These are phyloP conservation scores for Karalla daura DNA, from an alignment of 2,797 vertebrate genomes.

Conservation along the genomic window DNA sequence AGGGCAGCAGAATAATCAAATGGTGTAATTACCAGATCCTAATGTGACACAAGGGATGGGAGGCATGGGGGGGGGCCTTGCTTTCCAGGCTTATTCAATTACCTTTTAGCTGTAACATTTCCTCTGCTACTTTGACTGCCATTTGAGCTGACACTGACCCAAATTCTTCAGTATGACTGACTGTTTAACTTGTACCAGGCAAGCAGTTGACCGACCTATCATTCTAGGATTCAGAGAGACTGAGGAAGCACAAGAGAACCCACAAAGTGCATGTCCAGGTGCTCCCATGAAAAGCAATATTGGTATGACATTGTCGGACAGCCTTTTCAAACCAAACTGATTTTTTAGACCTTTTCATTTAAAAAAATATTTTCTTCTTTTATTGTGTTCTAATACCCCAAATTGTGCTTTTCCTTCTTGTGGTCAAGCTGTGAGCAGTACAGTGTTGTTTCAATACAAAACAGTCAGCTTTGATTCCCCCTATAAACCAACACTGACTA, in stretches of 20 bases:
- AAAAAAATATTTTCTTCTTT: too few species aligned
- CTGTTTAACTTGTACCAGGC: conserved; percentile 1
- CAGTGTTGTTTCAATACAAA: too few species aligned
- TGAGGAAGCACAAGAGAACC: conserved; percentile 2
- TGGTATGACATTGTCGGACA: too few species aligned
- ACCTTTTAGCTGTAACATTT: conserved; percentile 31
- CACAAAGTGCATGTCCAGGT: background rate
- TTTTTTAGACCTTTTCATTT: too few species aligned
- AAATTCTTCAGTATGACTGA: conserved; percentile 48
- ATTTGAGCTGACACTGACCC: conserved; percentile 69
- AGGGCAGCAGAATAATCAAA: conserved; percentile 58
- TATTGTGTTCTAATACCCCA: too few species aligned
- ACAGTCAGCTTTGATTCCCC: too few species aligned
- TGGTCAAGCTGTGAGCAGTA: too few species aligned
- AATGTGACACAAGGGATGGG: conserved; percentile 49
- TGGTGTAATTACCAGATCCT: conserved; percentile 44
- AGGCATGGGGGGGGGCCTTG: background rate
- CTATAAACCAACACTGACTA: too few species aligned
- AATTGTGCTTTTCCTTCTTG: too few species aligned
- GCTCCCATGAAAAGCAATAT: background rate
- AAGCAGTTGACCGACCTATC: conserved; percentile 8
- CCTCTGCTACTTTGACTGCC: conserved; percentile 41
- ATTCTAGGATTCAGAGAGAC: conserved; percentile 12
- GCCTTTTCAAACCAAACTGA: too few species aligned
- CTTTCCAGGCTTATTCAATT: conserved; percentile 27